phyloP scores from a whole-genome alignment of 2,113 vertebrate species.

The Echinops telfairi region DNA sequence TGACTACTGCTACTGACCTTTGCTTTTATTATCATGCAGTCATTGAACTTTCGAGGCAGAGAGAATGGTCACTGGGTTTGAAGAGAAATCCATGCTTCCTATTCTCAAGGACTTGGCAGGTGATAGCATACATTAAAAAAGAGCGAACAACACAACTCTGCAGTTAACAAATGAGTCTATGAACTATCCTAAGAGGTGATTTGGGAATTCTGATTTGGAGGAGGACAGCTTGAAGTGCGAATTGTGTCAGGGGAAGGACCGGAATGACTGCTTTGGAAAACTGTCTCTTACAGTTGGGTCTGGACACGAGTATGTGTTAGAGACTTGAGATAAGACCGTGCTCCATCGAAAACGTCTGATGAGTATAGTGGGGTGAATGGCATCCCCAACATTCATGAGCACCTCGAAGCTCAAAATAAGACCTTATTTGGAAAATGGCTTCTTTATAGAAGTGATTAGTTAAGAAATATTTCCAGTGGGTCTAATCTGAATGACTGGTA shows the following conservation, averaged over 20 bases:
- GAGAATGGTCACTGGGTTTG: neutral
- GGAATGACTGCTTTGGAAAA: no score
- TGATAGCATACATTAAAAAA: neutral
- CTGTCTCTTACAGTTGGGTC: neutral
- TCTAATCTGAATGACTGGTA: neutral
- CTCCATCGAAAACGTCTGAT: neutral
- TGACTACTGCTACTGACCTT: neutral
- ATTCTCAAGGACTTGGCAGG: neutral
- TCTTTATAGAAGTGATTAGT: neutral
- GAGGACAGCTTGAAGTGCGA: neutral
- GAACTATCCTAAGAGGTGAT: neutral
- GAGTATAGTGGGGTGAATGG: neutral
- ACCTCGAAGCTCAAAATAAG: neutral
- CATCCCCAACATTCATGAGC: neutral
- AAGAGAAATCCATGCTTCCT: neutral
- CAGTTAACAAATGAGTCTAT: neutral
- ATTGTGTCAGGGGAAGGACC: no score
- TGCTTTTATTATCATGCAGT: slow-evolving; percentile 23
- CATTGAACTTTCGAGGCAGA: neutral
- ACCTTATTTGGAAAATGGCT: neutral
- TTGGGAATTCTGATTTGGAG: neutral
- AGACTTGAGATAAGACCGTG: neutral
- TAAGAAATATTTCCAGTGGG: neutral
- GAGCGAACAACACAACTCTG: neutral
- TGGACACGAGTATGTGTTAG: neutral